Base-by-base conservation (phyloP, 2,113 vertebrate species). In the Atlantisia rogersi region DNA sequence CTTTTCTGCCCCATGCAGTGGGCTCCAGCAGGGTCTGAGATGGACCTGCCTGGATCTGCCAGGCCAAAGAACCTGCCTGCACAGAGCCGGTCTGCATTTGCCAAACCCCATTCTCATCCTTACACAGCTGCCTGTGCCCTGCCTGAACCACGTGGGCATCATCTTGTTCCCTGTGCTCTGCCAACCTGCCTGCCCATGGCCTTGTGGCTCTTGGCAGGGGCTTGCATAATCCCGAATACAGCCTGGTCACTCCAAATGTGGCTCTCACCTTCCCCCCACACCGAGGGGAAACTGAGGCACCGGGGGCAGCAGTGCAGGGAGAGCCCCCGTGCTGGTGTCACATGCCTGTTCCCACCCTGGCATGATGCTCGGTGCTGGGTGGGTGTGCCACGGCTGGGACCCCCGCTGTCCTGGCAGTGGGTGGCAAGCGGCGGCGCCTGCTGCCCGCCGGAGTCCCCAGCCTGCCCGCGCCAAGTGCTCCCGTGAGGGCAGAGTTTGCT, bases 401-500 rank as follows among this genome's bases (percentile, higher is more conserved):
- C 29, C 55, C 77, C 10, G 2, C 26, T n/a, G 65, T 48, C 40
- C 6, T 0, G 11, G 52, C 26, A 3, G 67, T 0, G 67, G 56
- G 63, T 50, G 68, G 59, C 0, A 1, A 80, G 74, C 1, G 0
- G 48, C 78, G 86, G 59, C 1, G 2, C 87, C 78, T 5, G 2
- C 62, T 58, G 81, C 65, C 67, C 20, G 1, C 78, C 2, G 6
- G 71, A 78, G 67, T 52, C 74, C 35, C 73, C 70, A 11, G 10
- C 65, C 56, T 75, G 67, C 37, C 82, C 3, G 3, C 1, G 0
- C 64, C 74, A 68, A 91, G 37, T 5, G 19, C 89, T 97, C 96
- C 96, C 90, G 11, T 0, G 97, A 92, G 96, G 94, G 87, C 95
- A 96, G 82, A 97, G 96, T 97, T 97, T 97, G 96, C 95, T 97